Base-by-base conservation (phyloP, 92 coral and sea anemone species). In the Metridium senile region DNA sequence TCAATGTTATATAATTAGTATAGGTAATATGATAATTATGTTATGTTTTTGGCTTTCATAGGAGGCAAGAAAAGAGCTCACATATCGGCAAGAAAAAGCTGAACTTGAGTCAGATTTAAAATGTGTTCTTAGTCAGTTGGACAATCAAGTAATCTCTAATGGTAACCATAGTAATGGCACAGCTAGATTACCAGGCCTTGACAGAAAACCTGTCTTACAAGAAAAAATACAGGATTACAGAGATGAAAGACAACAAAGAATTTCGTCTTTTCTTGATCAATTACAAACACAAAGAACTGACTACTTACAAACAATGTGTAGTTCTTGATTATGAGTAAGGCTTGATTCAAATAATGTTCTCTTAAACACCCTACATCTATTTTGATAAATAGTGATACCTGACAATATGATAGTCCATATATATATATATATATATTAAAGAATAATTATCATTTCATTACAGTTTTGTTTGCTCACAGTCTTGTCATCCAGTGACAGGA, bases 41-140 rank as follows among this genome's bases (percentile, higher is more conserved):
- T n/a, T n/a, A n/a, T n/a, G 1, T 7, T 59, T 23, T 59, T 59
- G 13, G 61, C 17, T 43, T 75, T 18, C 51, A 64, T 45, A 94
- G 98, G 84, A 84, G 23, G 87, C 85, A 33, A 89, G 75, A 56
- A 86, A 84, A 26, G 72, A 73, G 66, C 76, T 84, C 20, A 58
- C 16, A 26, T 45, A 71, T 32, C 81, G 87, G 56, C 78, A 82
- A 53, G 29, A 30, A 43, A 80, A 80, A 79, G 82, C 76, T 11
- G 97, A 94, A 78, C 86, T 84, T 33, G 97, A 93, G 33, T 71
- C 85, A 58, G 97, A 93, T 51, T 34, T 92, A 21, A 84, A 89
- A 34, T 81, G 85, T 71, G 95, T 89, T 19, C 72, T 89, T 17
- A 85, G 88, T 10, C 78, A 90, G 71, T 61, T 77, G 7, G 81